phyloP scores from a whole-genome alignment of 2,888 invertebrate species.

The Orchesellides sinensis region DNA sequence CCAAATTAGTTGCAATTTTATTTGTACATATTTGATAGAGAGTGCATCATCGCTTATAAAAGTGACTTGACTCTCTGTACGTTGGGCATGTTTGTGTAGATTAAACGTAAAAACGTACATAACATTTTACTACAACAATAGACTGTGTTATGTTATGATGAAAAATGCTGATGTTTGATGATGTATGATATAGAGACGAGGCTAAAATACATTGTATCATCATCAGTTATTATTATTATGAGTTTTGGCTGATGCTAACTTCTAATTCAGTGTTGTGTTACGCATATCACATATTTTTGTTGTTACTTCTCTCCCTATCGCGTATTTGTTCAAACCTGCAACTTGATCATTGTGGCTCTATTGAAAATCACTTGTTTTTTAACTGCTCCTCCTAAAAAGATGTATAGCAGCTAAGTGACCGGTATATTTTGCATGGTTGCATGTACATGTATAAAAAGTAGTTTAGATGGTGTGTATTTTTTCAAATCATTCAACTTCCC shows the following conservation, averaged over 20 bases:
- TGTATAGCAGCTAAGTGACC: background rate
- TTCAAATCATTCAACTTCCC: constrained; percentile 21
- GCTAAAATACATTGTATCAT: no score
- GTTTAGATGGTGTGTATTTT: constrained; percentile 21
- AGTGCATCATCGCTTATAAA: constrained; percentile 5
- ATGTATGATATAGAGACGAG: background rate
- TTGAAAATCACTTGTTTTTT: constrained; percentile 23
- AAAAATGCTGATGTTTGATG: background rate
- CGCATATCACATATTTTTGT: constrained; percentile 10
- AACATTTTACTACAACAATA: no score
- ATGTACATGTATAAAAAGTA: constrained; percentile 9
- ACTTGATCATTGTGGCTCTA: constrained; percentile 32
- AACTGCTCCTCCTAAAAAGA: background rate
- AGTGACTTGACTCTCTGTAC: background rate
- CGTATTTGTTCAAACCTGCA: constrained; percentile 35
- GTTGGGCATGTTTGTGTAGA: no score
- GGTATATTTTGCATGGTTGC: constrained; percentile 22
- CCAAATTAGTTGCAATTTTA: constrained; percentile 61
- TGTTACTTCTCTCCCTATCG: background rate
- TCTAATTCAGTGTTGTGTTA: background rate
- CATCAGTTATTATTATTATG: background rate
- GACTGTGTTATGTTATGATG: background rate
- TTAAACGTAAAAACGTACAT: no score
- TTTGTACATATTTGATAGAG: constrained; percentile 31
- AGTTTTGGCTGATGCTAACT: constrained; percentile 5